Base-by-base conservation (phyloP, 2,888 invertebrate genomes). In the Taenaris catops region DNA sequence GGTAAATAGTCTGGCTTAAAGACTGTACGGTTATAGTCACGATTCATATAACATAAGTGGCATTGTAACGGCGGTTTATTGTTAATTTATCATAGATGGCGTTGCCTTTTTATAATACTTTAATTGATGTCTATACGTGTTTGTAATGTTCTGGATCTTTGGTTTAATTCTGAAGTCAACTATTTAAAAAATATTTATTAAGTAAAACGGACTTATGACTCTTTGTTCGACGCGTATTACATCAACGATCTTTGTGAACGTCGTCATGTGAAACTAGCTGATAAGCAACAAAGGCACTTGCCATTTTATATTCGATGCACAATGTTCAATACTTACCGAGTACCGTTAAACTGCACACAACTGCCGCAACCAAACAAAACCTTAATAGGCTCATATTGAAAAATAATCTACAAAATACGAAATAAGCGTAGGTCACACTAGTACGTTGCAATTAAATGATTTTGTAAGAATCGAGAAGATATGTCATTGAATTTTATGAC, bases 361-460 rank as follows among this genome's bases (percentile, higher is more conserved):
- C 66, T 8, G 65, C 70, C 41, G 74, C 49, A 29, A 79, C 48
- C 46, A 74, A 61, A 53, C 49, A 73, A 65, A 67, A 60, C 53
- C 61, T 67, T 37, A 70, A 55, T 44, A 60, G 58, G 49, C 64
- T 59, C 81, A 78, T 83, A 57, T 55, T 66, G n/a, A 34, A 27
- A 21, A 26, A 12, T 10, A 36, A 33, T n/a, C n/a, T n/a, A n/a
- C n/a, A n/a, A n/a, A n/a, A n/a, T n/a, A n/a, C n/a, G n/a, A n/a
- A n/a, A n/a, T n/a, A n/a, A n/a, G n/a, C n/a, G n/a, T n/a, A n/a
- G n/a, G n/a, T 44, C 35, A 34, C 54, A 61, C 58, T 57, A 65
- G 55, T 52, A 57, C 51, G 60, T 57, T 58, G 57, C 55, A 63
- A 71, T 53, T 49, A 48, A 55, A 58, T 50, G 53, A 57, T 54